Evolutionary conservation across 1,140 invertebrate species (phyloP).

Genomic region (Drosophila pandora): DNA sequence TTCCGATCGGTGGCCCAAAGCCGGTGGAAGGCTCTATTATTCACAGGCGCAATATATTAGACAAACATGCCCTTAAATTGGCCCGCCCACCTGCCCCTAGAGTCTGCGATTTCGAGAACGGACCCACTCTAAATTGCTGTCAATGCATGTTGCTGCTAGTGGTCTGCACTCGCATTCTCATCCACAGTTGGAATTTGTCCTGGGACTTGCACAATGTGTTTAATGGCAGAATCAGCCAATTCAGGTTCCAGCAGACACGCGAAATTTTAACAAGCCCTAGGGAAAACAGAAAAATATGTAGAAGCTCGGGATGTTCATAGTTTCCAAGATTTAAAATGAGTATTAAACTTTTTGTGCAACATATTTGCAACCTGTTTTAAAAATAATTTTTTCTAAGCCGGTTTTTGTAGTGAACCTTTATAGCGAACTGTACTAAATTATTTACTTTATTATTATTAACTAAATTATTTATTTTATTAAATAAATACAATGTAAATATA

Average conservation of each 20-base stretch:
- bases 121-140: slow-evolving; percentile 70
- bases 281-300: too few species aligned
- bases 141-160: slow-evolving; percentile 71
- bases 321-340: too few species aligned
- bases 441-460: too few species aligned
- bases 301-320: too few species aligned
- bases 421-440: too few species aligned
- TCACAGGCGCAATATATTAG: slow-evolving; percentile 79
- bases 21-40: slow-evolving; percentile 24
- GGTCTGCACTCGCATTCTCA: slow-evolving; percentile 36
- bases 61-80: slow-evolving; percentile 80
- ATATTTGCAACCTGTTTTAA: too few species aligned
- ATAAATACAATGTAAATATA: too few species aligned
- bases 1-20: not conserved
- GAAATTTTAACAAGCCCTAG: too few species aligned
- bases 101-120: slow-evolving; percentile 17
- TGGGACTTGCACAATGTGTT: slow-evolving; percentile 80
- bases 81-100: slow-evolving; percentile 63
- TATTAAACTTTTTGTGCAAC: too few species aligned
- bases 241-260: slow-evolving; percentile 4
- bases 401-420: too few species aligned
- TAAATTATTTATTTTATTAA: too few species aligned
- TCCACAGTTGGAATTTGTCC: slow-evolving; percentile 54
- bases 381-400: too few species aligned
- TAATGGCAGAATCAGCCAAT: slow-evolving; percentile 55